phyloP scores from a whole-genome alignment of 1,140 invertebrate species.

The Schmidtea mediterranea region DNA sequence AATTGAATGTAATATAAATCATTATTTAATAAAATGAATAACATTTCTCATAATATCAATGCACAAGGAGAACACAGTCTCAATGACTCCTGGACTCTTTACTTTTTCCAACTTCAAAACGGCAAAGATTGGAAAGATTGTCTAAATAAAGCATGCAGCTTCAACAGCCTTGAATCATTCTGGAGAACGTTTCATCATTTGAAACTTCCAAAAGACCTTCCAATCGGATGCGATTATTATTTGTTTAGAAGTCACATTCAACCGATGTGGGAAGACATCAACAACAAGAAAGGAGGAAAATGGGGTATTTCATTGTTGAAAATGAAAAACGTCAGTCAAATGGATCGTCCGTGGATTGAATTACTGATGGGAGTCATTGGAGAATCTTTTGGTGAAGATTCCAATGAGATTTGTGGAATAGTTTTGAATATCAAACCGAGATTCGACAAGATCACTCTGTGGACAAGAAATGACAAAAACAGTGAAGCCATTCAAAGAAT shows the following conservation, averaged over 20 bases:
- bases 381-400: conserved; percentile 58
- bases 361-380: conserved; percentile 64
- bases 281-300: conserved; percentile 60
- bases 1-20: no score
- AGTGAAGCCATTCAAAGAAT: no score
- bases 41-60: no score
- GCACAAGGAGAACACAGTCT: no score
- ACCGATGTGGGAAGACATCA: conserved; percentile 91
- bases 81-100: conserved; percentile 97
- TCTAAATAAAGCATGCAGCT: conserved; percentile 62
- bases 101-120: conserved; percentile 82
- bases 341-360: conserved; percentile 47
- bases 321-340: conserved; percentile 44
- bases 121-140: conserved; percentile 70
- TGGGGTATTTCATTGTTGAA: conserved; percentile 71
- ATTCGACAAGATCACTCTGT: conserved; percentile 60
- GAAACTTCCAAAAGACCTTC: conserved; percentile 60
- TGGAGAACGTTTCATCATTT: conserved; percentile 92
- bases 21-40: no score
- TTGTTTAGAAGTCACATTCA: conserved; percentile 75
- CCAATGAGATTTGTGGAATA: conserved; percentile 58
- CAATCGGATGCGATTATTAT: conserved; percentile 67
- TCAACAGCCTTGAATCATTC: conserved; percentile 92
- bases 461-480: conserved; percentile 41
- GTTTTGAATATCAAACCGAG: conserved; percentile 63